Base-by-base conservation (phyloP, 64 coral and sea anemone species). In the Astreopora myriophthalma region DNA sequence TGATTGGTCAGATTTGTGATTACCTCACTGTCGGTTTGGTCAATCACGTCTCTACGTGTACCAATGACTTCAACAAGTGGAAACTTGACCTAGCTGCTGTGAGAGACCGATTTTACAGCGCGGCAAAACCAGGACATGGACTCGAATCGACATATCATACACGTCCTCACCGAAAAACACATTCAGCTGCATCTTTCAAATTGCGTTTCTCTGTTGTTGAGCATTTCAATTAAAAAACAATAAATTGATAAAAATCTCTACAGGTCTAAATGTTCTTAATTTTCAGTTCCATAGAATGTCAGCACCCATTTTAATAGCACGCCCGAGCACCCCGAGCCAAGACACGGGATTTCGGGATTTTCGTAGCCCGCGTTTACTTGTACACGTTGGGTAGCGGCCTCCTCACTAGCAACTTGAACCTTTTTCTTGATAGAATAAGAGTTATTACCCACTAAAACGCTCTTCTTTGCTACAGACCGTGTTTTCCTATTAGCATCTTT, bases 321-420 rank as follows among this genome's bases (percentile, higher is more conserved):
- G 4, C 97, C 97, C 22, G 97, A 99, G 46, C 97, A 99, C 20
- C 94, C 90, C 6, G 34, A 35, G 2, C 80, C 94, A 14, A 99
- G 75, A 39, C 97, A 99, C 1, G 91, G 90, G n/a, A 99, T 96
- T 20, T 96, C 91, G 1, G 97, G 97, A 81, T 91, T 93, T 71
- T 99, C 97, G 46, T 99, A 99, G 17, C 97, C 97, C 14, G 97
- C 97, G 46, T 99, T 99, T 19, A 99, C 97, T 85, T 99, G 97
- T 34, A 99, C 97, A 23, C 97, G 70, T 37, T 99, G 97, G 27
- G 97, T 99, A n/a, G 90, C 97, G 29, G 94, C 82, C 44, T 93
- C 97, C 40, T 99, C 89, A 5, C 74, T 86, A 22, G 96, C 92
- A 8, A 99, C 97, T 76, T 99, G 97, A 1, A 99, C 97, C 33